These are phyloP conservation scores for Chrysolina americana DNA, from an alignment of 2,888 invertebrate species.

Conservation along the genomic window DNA sequence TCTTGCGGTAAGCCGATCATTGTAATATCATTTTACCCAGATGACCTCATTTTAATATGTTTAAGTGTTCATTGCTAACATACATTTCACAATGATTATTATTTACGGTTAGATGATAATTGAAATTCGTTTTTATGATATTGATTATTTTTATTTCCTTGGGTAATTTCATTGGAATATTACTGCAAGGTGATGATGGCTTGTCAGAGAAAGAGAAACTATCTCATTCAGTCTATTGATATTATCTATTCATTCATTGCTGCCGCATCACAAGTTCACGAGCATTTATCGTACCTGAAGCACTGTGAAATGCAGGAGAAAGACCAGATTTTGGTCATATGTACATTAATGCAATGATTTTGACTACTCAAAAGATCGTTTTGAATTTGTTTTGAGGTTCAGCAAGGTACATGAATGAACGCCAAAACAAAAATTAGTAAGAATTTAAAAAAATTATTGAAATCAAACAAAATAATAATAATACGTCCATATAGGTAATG, in stretches of 20 bases:
- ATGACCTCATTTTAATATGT: conserved; percentile 45
- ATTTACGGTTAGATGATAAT: conserved; percentile 39
- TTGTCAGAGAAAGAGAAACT: conserved; percentile 19
- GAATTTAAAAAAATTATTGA: too few relatives aligned
- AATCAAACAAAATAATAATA: too few relatives aligned
- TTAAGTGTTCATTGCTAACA: conserved; percentile 38
- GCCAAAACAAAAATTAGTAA: too few relatives aligned
- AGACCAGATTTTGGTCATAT: too few relatives aligned
- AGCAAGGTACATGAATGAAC: too few relatives aligned
- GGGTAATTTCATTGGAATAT: conserved; percentile 13
- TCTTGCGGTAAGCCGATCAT: conserved; percentile 24
- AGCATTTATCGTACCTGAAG: background rate
- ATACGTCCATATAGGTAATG: too few relatives aligned
- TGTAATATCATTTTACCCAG: conserved; percentile 36
- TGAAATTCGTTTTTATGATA: conserved; percentile 28
- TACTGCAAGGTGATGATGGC: conserved; percentile 20
- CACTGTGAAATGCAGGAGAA: background rate
- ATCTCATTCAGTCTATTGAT: background rate
- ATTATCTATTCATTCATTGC: background rate
- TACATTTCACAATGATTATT: conserved; percentile 43
- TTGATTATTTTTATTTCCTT: conserved; percentile 18
- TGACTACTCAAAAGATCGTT: background rate
- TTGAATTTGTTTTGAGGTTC: too few relatives aligned
- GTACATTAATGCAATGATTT: background rate
- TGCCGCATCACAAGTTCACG: background rate